Conservation (phyloP, 2,888 invertebrate genomes). For the Galeruca laticollis region DNA sequence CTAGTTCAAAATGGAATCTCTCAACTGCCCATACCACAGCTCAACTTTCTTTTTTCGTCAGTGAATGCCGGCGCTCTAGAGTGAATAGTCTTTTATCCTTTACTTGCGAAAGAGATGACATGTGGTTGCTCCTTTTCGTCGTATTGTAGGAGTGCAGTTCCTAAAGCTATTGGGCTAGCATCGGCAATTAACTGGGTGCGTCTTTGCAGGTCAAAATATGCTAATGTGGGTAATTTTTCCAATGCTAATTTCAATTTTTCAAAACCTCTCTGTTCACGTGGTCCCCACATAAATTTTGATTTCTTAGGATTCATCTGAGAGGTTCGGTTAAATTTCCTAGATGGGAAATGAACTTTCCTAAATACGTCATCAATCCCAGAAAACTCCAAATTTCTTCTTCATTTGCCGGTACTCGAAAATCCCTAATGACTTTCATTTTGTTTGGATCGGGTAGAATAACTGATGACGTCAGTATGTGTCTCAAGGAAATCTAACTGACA, state of each 20-base stretch:
- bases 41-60: too few species aligned
- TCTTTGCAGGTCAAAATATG: conserved; percentile 47
- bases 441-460: too few species aligned
- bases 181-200: conserved; percentile 51
- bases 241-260: conserved; percentile 38
- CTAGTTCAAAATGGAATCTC: conserved; percentile 62
- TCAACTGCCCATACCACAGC: conserved; percentile 63
- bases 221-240: conserved; percentile 41
- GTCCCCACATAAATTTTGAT: conserved; percentile 41
- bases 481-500: too few species aligned
- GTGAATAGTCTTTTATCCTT: conserved; percentile 51
- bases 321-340: conserved; percentile 16
- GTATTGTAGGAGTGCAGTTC: conserved; percentile 53
- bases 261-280: conserved; percentile 37
- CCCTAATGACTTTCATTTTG: too few species aligned
- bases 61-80: too few species aligned
- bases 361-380: conserved; percentile 11
- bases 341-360: too few species aligned
- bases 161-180: conserved; percentile 54
- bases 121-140: conserved; percentile 43
- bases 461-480: too few species aligned
- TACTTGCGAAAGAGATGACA: conserved; percentile 53
- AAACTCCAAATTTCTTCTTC: too few species aligned
- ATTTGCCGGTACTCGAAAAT: too few species aligned
- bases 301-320: conserved; percentile 35